Evolutionary conservation across 2,113 vertebrate species (phyloP), one percentile per base, ranked within the genome.

Genomic region (Lamprotornis superbus): DNA sequence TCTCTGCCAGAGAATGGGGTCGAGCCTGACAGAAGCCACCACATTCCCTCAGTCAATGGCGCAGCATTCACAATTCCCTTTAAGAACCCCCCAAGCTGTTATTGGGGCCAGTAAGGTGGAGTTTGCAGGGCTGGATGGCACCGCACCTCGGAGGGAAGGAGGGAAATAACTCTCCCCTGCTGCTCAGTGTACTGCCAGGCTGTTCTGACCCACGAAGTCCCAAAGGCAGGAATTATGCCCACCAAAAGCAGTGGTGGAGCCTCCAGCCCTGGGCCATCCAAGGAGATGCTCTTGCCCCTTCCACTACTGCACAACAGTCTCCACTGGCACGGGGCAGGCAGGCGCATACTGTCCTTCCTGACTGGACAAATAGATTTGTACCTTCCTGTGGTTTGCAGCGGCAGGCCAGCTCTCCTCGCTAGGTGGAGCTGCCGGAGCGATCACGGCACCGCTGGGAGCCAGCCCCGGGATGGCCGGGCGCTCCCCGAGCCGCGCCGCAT

Each of bases 391-490:
- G 2, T 37, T 57, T 37, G n/a, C 70, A 44, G 80, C 21, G 2
- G 35, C 15, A 8, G 2, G 50, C 9, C 24, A 16, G 20, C 3
- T n/a, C 53, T 60, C 28, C 24, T 91, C 98, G 53, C 97, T 97
- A 98, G 98, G 67, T 94, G 98, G 97, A 92, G 93, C 97, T 91
- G 91, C 94, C 50, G 82, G 55, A 97, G 95, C 95, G 96, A 77
- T 83, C 75, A 93, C 56, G 40, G 87, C 55, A 35, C 21, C 8
- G 5, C 33, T 4, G 5, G 49, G 55, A 63, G 2, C 7, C 6
- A 3, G n/a, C 52, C 5, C 15, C 31, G 8, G 22, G 14, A 6
- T 22, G 8, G 12, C 33, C 47, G 4, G 44, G 12, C 9, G 11
- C 69, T 30, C 7, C 28, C 46, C 28, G 27, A 4, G 7, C 13